These are phyloP conservation scores for Nephrotoma appendiculata DNA, from an alignment of 2,888 invertebrate genomes.

Conservation along the genomic window DNA sequence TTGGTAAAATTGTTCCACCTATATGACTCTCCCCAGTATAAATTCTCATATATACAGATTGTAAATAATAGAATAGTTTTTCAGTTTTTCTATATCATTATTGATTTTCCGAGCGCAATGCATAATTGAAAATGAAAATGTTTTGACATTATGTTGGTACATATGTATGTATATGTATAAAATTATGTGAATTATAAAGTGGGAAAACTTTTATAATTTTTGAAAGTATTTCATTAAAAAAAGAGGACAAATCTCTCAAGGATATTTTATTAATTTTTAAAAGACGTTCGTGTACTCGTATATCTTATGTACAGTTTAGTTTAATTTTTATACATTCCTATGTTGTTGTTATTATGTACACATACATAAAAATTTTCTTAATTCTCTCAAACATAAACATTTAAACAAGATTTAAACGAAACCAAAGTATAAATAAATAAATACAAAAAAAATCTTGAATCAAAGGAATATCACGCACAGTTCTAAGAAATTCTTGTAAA, in stretches of 20 bases:
- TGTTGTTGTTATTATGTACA: not conserved
- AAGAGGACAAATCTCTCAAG: not conserved
- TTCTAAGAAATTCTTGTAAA: not conserved
- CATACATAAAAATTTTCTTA: not conserved
- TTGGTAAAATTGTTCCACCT: not conserved
- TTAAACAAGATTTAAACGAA: not conserved
- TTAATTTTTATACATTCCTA: not conserved
- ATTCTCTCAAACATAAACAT: not conserved
- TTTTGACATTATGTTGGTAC: not conserved
- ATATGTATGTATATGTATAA: too few species aligned
- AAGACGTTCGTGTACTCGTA: not conserved
- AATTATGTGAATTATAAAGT: not conserved
- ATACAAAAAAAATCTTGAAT: not conserved
- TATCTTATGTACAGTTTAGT: not conserved
- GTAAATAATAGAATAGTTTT: not conserved
- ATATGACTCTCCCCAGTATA: not conserved
- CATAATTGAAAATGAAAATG: not conserved
- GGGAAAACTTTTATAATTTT: not conserved
- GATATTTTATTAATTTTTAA: not conserved
- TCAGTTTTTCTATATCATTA: not conserved
- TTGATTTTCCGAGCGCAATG: not conserved
- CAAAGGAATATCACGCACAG: not conserved
- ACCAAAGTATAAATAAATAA: not conserved
- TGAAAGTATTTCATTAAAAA: not conserved
- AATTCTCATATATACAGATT: not conserved